Evolutionary conservation across 2,113 vertebrate species (phyloP).

Genomic region (Hippocampus zosterae): DNA sequence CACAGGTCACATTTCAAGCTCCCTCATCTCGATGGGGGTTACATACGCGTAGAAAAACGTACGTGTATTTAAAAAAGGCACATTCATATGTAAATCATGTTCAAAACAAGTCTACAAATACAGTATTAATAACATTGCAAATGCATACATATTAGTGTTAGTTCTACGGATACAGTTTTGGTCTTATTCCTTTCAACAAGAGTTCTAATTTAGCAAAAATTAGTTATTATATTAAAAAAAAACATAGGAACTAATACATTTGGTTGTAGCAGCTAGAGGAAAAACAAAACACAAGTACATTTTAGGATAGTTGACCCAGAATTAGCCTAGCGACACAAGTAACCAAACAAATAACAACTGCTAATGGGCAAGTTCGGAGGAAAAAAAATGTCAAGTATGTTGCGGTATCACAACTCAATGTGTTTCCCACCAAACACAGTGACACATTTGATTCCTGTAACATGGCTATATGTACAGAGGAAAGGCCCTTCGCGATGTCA

Average conservation of each 20-base stretch:
- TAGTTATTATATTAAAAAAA: slow-evolving; percentile 16
- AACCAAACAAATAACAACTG: slow-evolving; percentile 39
- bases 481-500: slow-evolving; percentile 30
- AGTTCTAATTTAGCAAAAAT: slow-evolving; percentile 26
- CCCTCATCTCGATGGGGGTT: slow-evolving; percentile 5
- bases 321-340: slow-evolving; percentile 15
- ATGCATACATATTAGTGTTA: slow-evolving; percentile 39
- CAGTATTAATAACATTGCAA: slow-evolving; percentile 48
- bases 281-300: slow-evolving; percentile 29
- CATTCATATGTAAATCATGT: slow-evolving; percentile 38
- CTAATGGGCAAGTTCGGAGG: slow-evolving; percentile 14
- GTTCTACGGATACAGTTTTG: slow-evolving; percentile 29
- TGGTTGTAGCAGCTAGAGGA: slow-evolving; percentile 49
- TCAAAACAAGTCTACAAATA: slow-evolving; percentile 30
- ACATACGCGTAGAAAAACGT: background rate
- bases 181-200: slow-evolving; percentile 8
- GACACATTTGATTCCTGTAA: slow-evolving; percentile 18
- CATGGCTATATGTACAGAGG: slow-evolving; percentile 3
- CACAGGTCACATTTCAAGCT: slow-evolving; percentile 24
- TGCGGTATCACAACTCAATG: slow-evolving; percentile 25
- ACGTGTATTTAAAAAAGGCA: background rate
- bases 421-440: slow-evolving; percentile 16
- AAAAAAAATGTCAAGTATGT: slow-evolving; percentile 23
- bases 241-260: slow-evolving; percentile 43
- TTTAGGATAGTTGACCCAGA: slow-evolving; percentile 35